Evolutionary conservation across 2,113 vertebrate genomes (phyloP).

Genomic region (Datnioides undecimradiatus): DNA sequence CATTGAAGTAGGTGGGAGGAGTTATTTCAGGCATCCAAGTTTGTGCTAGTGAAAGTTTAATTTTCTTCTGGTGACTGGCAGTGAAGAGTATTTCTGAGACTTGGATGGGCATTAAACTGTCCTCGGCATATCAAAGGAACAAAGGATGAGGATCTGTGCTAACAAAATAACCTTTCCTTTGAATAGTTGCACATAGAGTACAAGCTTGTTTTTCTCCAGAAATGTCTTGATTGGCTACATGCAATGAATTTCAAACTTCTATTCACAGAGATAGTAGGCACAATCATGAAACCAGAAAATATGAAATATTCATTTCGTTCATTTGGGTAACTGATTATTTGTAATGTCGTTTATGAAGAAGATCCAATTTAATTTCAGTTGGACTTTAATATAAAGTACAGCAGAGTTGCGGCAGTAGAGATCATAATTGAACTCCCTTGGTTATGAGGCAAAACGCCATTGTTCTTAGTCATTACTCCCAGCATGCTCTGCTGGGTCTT

Average conservation of each 20-base stretch:
- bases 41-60: slow-evolving; percentile 16
- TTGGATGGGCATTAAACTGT: slow-evolving; percentile 7
- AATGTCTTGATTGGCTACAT: not conserved
- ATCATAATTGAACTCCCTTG: slow-evolving; percentile 51
- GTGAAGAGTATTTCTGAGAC: slow-evolving; percentile 4
- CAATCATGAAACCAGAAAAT: not conserved
- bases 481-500: slow-evolving; percentile 53
- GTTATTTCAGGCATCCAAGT: slow-evolving; percentile 39
- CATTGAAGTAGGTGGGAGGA: slow-evolving; percentile 27
- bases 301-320: slow-evolving; percentile 1
- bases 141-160: not conserved
- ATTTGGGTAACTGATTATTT: not conserved
- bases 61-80: slow-evolving; percentile 22
- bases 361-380: slow-evolving; percentile 13
- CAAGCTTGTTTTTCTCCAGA: not conserved
- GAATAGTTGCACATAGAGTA: not conserved
- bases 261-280: not conserved
- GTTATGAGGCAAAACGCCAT: slow-evolving; percentile 37
- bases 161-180: not conserved
- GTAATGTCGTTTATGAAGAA: not conserved
- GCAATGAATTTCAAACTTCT: slow-evolving; percentile 4
- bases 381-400: slow-evolving; percentile 32
- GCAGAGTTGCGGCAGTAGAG: slow-evolving; percentile 15
- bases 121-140: not conserved
- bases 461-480: slow-evolving; percentile 61